These are phyloP conservation scores for Hyalella azteca DNA, from an alignment of 2,888 invertebrate species.

Conservation along the genomic window DNA sequence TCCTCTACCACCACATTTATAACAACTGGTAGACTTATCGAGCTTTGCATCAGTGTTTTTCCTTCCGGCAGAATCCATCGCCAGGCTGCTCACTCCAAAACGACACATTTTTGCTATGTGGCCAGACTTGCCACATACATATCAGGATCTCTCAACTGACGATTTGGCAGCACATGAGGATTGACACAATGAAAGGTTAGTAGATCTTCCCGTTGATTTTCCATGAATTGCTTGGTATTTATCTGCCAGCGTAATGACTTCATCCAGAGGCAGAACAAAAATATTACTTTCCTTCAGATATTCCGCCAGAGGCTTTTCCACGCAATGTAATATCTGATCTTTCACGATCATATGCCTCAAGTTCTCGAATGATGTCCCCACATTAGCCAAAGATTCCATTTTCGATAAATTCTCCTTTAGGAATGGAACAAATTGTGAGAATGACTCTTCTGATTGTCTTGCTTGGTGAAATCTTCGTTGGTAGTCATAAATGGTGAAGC, in stretches of 20 bases:
- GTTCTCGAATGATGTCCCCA: background rate
- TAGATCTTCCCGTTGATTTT: background rate
- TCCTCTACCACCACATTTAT: background rate
- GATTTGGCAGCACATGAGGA: background rate
- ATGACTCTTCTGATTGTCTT: too few relatives aligned
- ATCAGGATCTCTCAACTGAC: background rate
- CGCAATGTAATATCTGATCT: background rate
- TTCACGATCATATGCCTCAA: background rate
- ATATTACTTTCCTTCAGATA: background rate
- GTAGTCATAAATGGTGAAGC: too few relatives aligned
- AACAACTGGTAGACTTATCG: background rate
- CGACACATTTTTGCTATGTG: background rate
- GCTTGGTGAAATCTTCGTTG: too few relatives aligned
- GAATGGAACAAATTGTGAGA: too few relatives aligned
- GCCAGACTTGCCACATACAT: background rate
- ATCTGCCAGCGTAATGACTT: background rate
- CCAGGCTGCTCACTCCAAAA: background rate
- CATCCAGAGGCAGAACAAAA: background rate
- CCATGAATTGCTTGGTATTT: background rate
- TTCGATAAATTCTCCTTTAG: too few relatives aligned
- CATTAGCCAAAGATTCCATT: background rate
- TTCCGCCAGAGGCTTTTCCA: background rate
- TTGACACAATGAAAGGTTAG: background rate
- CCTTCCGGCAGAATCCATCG: background rate
- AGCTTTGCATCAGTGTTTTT: background rate